Percentiles rank a stretch among this genome's conserved stretches.
These are phyloP conservation scores for Apotomis capreana DNA, from an alignment of 2,888 invertebrate genomes.

Conservation along the genomic window DNA sequence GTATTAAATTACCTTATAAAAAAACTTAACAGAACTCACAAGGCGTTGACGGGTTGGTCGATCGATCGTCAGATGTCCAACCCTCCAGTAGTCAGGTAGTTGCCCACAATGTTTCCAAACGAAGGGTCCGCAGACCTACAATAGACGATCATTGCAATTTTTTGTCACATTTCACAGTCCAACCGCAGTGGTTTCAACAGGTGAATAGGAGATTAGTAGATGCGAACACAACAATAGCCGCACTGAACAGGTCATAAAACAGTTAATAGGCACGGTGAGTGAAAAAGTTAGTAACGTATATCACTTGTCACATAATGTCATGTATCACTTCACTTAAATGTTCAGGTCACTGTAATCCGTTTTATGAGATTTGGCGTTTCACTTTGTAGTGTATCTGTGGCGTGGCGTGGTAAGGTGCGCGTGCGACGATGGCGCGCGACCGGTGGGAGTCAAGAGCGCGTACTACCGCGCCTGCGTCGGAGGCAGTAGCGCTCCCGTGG, in stretches of 20 bases:
- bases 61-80: slow-evolving; percentile 68
- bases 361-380: slow-evolving; percentile 51
- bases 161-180: slow-evolving; percentile 82
- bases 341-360: slow-evolving; percentile 75
- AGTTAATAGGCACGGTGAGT: slow-evolving; percentile 68
- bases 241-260: slow-evolving; percentile 77
- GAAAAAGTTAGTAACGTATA: slow-evolving; percentile 60
- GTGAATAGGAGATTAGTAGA: slow-evolving; percentile 78
- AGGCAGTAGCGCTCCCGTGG: slow-evolving; percentile 81
- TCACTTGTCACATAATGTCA: slow-evolving; percentile 48
- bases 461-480: slow-evolving; percentile 74
- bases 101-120: slow-evolving; percentile 79
- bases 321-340: slow-evolving; percentile 53
- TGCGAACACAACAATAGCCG: slow-evolving; percentile 76
- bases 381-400: slow-evolving; percentile 44
- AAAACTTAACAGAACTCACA: slow-evolving; percentile 74
- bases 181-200: slow-evolving; percentile 73
- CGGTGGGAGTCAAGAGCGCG: slow-evolving; percentile 77
- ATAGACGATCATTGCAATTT: slow-evolving; percentile 77
- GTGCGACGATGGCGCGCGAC: slow-evolving; percentile 74
- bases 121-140: slow-evolving; percentile 62
- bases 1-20: slow-evolving; percentile 77
- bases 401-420: slow-evolving; percentile 65
- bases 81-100: slow-evolving; percentile 78
- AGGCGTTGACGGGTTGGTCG: slow-evolving; percentile 68